Conservation (phyloP, 2,888 invertebrate species). For the Lithophane socia region DNA sequence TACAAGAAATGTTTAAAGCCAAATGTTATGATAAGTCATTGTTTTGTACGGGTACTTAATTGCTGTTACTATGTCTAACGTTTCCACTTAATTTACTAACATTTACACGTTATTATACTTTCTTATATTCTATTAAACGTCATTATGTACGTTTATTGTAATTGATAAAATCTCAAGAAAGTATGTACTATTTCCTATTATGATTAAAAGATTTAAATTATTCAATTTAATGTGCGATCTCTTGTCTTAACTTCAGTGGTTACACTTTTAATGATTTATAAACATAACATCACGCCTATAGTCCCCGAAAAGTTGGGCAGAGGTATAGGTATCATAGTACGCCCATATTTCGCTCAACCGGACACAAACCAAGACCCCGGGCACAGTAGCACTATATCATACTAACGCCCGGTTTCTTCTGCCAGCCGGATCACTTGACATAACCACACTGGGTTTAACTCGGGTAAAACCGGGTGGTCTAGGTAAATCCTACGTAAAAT, state of each 20-base stretch:
- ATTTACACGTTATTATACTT: constrained; percentile 42
- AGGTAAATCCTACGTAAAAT: neutral
- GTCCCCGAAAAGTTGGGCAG: no score
- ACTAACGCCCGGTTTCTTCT: neutral
- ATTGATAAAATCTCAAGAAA: constrained; percentile 28
- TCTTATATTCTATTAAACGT: constrained; percentile 39
- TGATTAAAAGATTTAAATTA: neutral
- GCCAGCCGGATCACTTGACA: neutral
- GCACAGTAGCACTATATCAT: neutral
- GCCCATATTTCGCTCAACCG: no score
- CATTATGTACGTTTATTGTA: constrained; percentile 31
- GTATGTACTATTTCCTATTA: neutral
- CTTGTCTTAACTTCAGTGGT: neutral
- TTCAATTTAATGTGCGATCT: neutral
- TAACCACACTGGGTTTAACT: neutral
- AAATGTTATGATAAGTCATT: constrained; percentile 63
- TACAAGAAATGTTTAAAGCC: constrained; percentile 53
- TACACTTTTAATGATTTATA: no score
- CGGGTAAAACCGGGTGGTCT: neutral
- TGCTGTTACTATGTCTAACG: constrained; percentile 40
- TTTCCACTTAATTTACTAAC: constrained; percentile 56
- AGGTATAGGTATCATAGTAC: no score
- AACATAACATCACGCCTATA: no score
- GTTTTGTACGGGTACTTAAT: constrained; percentile 63
- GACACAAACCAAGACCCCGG: no score